Conservation (phyloP, 2,888 invertebrate genomes). For the Biston betularia region DNA sequence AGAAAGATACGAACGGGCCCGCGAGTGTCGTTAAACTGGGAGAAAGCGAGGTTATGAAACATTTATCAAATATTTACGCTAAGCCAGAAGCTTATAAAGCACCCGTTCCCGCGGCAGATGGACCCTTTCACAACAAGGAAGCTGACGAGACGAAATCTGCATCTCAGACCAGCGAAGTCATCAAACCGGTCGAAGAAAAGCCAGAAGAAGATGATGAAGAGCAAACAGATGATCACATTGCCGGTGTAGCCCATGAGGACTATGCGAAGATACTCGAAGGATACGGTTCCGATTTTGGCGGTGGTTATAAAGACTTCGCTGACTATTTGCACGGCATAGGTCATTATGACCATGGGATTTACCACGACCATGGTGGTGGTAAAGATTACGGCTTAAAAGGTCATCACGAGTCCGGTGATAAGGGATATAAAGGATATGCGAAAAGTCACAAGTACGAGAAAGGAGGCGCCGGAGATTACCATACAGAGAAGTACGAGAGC, state of each 20-base stretch:
- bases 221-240: slow-evolving; percentile 52
- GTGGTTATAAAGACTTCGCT: slow-evolving; percentile 68
- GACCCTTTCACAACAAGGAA: slow-evolving; percentile 64
- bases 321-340: slow-evolving; percentile 70
- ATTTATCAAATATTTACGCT: slow-evolving; percentile 72
- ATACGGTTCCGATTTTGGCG: slow-evolving; percentile 62
- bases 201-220: slow-evolving; percentile 55
- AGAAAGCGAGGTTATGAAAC: slow-evolving; percentile 76
- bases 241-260: slow-evolving; percentile 70
- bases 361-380: slow-evolving; percentile 68
- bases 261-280: slow-evolving; percentile 67
- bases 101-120: slow-evolving; percentile 59
- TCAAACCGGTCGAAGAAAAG: slow-evolving; percentile 77
- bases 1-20: slow-evolving; percentile 78
- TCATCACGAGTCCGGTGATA: slow-evolving; percentile 80
- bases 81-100: slow-evolving; percentile 70
- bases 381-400: slow-evolving; percentile 73
- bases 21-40: slow-evolving; percentile 80
- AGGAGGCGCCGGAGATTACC: slow-evolving; percentile 84
- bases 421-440: slow-evolving; percentile 82
- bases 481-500: slow-evolving; percentile 82
- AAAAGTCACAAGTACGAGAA: slow-evolving; percentile 81
- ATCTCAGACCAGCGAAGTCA: slow-evolving; percentile 57
- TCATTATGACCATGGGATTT: slow-evolving; percentile 62
- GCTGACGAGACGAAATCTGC: slow-evolving; percentile 66